Base-by-base conservation (phyloP, 2,888 invertebrate species). In the Agonum fuliginosum region DNA sequence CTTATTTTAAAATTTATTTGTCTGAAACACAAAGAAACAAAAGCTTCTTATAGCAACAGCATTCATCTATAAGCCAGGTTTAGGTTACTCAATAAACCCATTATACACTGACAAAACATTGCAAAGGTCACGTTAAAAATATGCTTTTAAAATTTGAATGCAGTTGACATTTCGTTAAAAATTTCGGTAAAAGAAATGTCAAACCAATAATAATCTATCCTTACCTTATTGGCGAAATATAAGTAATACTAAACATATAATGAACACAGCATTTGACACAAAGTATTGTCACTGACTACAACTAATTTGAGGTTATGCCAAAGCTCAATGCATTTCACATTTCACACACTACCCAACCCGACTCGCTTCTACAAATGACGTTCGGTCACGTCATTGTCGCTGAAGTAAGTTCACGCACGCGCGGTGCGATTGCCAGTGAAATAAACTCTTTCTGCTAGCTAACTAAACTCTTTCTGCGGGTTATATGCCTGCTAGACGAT, bases 201-300 rank as follows among this genome's bases (percentile, higher is more conserved):
- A 69, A 43, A 69, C 43, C 30, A 41, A 46, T 67, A 12, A 24
- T 14, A 54, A 54, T 24, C 22, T 54, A 54, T 43, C 6, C 3
- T 62, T 69, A 69, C 69, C 69, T 69, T 43, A 46, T 14, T 12
- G 17, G 12, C 12, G 41, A 37, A 41, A 34, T 48, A 4, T n/a
- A 2, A 17, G 46, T 22, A 46, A 46, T 24, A 69, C 46, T 67
- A 41, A 67, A 14, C 17, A 67, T 22, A n/a, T 41, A 43, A 69
- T 69, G 69, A 69, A 69, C 69, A 69, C 69, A 69, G 17, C 24
- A 69, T 69, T 69, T 69, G 69, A 69, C 69, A 69, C 69, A 24
- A 12, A 20, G 46, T 69, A 69, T 69, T 69, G 69, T 69, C 69
- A 69, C 54, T 24, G 12, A 67, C 62, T 65, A 65, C 24, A 30